Evolutionary conservation across 2,113 vertebrate genomes (phyloP).

Genomic region (Daubentonia madagascariensis): DNA sequence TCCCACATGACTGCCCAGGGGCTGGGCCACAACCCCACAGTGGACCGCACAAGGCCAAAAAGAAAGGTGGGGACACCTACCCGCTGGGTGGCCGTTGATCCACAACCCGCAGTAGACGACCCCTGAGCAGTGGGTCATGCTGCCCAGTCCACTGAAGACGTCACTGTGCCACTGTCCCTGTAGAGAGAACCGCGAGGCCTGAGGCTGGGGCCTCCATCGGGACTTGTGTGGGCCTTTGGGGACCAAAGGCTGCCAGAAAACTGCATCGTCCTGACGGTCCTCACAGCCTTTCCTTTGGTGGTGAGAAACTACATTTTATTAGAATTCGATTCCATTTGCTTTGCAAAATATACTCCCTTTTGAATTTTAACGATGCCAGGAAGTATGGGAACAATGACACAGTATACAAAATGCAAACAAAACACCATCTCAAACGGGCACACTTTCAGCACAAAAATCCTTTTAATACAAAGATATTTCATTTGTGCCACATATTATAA

Average conservation of each 20-base stretch:
- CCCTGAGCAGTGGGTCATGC: conserved; percentile 78
- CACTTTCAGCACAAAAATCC: not conserved
- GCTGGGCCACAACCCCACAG: not conserved
- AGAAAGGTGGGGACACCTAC: conserved; percentile 48
- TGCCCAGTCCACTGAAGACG: conserved; percentile 78
- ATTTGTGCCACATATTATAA: not conserved
- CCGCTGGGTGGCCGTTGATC: conserved; percentile 80
- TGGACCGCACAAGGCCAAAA: rapidly evolving
- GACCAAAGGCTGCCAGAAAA: conserved; percentile 47
- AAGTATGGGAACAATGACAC: conserved; percentile 55
- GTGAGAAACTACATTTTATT: conserved; percentile 24
- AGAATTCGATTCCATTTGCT: conserved; percentile 57
- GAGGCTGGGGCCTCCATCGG: conserved; percentile 54
- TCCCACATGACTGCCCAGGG: not conserved
- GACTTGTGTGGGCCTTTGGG: not conserved
- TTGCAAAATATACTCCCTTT: conserved; percentile 50
- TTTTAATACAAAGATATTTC: not conserved
- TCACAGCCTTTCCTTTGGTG: conserved; percentile 66
- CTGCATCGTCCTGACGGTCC: conserved; percentile 65
- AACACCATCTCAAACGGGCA: rapidly evolving
- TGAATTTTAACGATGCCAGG: not conserved
- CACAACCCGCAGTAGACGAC: conserved; percentile 81
- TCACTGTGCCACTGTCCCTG: conserved; percentile 84
- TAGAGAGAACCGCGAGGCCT: conserved; percentile 70
- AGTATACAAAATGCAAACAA: not conserved